These are phyloP conservation scores for Bubo blakistoni DNA, from an alignment of 2,113 vertebrate species.

Conservation along the genomic window DNA sequence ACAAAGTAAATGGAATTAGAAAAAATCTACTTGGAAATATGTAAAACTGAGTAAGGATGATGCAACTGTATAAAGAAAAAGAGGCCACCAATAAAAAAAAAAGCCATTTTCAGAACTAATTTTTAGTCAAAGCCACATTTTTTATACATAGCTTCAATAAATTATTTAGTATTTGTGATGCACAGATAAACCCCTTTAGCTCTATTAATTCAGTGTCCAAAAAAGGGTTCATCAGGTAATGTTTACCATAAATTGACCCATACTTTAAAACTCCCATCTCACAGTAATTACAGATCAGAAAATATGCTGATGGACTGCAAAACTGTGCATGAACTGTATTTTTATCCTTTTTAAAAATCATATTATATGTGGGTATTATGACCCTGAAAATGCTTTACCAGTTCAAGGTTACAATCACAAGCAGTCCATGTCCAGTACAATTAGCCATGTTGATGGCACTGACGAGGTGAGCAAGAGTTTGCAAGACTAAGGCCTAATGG, in stretches of 20 bases:
- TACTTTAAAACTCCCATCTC: neutral
- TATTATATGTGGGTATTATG: neutral
- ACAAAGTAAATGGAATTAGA: no score
- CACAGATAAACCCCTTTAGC: neutral
- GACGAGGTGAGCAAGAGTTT: neutral
- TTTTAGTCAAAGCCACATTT: no score
- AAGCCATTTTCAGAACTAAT: no score
- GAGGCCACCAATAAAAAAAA: no score
- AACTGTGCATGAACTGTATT: neutral
- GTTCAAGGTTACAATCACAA: neutral
- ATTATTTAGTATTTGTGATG: no score
- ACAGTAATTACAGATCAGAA: neutral
- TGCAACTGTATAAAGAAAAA: no score
- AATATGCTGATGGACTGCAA: neutral
- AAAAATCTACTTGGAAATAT: no score
- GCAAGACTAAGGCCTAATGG: neutral
- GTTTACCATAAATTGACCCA: neutral
- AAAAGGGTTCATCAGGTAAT: neutral
- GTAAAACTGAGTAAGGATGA: no score
- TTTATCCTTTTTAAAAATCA: neutral
- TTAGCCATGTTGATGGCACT: neutral
- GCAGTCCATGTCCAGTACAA: neutral
- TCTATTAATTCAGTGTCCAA: neutral
- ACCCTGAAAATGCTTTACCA: neutral
- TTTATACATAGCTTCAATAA: no score